Conservation (phyloP, 2,113 vertebrate species). For the Otus sunia region DNA sequence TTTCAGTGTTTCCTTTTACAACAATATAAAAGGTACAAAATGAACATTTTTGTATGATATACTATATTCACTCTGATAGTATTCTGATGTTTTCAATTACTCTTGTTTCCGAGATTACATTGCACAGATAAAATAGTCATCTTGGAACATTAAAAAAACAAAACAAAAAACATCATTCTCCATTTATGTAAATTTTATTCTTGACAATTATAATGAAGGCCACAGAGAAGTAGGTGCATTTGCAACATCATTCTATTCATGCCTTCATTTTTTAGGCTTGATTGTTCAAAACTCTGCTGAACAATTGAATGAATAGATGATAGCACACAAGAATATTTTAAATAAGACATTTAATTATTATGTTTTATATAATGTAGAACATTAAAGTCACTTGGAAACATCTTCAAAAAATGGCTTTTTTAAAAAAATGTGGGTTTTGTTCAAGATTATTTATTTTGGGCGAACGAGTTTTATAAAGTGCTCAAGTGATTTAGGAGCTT, state of each 20-base stretch:
- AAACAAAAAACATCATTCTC: not conserved
- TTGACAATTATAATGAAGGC: not conserved
- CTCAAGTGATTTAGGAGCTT: not conserved
- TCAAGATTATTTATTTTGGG: not conserved
- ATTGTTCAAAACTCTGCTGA: not conserved
- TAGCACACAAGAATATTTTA: not conserved
- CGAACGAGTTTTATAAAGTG: not conserved
- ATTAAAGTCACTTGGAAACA: not conserved
- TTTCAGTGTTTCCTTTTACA: not conserved
- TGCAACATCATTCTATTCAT: not conserved
- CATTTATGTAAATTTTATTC: not conserved
- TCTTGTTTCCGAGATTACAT: not conserved
- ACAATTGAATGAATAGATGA: not conserved
- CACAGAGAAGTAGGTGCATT: not conserved
- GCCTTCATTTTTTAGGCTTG: not conserved
- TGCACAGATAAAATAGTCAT: not conserved
- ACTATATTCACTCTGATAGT: not conserved
- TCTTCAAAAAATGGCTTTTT: not conserved
- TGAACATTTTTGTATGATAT: not conserved
- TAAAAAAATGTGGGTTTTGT: not conserved
- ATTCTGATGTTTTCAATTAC: not conserved
- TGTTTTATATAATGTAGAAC: not conserved
- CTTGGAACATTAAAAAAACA: not conserved
- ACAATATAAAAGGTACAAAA: not conserved
- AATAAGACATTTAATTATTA: not conserved